Evolutionary conservation across 2,888 invertebrate genomes (phyloP).

Genomic region (Mactromeris polynyma): DNA sequence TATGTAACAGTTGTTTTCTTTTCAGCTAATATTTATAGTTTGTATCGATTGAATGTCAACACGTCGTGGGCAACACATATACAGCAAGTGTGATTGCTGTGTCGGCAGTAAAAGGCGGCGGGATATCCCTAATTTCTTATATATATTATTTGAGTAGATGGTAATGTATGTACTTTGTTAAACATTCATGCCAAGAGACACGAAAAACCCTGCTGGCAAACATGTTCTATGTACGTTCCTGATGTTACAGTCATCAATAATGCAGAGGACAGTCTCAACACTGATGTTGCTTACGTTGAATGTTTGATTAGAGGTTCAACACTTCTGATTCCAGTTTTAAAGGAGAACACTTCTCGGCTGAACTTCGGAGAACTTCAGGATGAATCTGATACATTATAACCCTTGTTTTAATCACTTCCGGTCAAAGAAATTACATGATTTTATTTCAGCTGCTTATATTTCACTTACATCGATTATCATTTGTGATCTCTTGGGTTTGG

Average conservation of each 20-base stretch:
- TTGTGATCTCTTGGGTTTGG: conserved; percentile 97
- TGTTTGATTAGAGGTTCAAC: no score
- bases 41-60: background rate
- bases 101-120: background rate
- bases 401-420: background rate
- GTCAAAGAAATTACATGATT: background rate
- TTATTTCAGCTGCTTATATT: conserved; percentile 95
- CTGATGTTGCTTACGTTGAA: no score
- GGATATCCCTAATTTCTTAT: background rate
- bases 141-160: background rate
- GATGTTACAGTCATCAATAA: no score
- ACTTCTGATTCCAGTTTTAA: no score
- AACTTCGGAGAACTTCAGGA: no score
- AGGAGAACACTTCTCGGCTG: no score
- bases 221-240: no score
- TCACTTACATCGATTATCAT: conserved; percentile 99
- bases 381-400: no score
- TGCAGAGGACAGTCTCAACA: no score
- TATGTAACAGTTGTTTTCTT: background rate
- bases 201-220: no score
- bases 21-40: background rate
- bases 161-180: background rate
- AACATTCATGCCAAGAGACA: no score
- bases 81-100: background rate
- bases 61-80: background rate